Evolutionary conservation across 1,140 invertebrate species (phyloP).

Genomic region (Heliconius congener): DNA sequence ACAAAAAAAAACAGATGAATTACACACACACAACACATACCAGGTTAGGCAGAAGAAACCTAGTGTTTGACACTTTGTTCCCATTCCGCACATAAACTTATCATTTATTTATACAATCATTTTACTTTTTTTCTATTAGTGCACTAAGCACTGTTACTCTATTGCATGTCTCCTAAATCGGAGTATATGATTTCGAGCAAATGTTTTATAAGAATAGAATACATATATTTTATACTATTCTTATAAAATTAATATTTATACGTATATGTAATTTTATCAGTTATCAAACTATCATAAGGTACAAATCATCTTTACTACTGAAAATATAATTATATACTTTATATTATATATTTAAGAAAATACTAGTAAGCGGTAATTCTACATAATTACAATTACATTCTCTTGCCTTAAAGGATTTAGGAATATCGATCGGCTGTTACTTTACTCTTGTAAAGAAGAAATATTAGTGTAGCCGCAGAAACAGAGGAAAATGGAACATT

Average conservation of each 20-base stretch:
- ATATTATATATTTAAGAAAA: neutral
- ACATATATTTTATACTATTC: too few species aligned
- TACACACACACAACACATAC: too few species aligned
- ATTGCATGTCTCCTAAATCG: too few species aligned
- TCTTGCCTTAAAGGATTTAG: neutral
- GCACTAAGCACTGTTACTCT: too few species aligned
- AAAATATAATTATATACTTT: neutral
- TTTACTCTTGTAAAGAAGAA: conserved; percentile 4
- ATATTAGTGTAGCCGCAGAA: neutral
- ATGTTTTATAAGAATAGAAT: too few species aligned
- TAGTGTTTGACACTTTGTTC: too few species aligned
- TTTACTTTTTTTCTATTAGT: too few species aligned
- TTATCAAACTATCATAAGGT: neutral
- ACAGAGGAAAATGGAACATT: conserved; percentile 9
- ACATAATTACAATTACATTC: neutral
- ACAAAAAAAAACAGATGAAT: neutral
- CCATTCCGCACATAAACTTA: neutral
- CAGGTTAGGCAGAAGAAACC: too few species aligned
- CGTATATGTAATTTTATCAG: neutral
- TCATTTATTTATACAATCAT: neutral
- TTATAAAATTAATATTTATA: neutral
- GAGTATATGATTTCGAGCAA: too few species aligned
- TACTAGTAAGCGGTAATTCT: neutral
- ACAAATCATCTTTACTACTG: neutral
- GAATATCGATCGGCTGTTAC: conserved; percentile 1